Base-by-base conservation (phyloP, 2,888 invertebrate genomes). In the Microchrysa polita region DNA sequence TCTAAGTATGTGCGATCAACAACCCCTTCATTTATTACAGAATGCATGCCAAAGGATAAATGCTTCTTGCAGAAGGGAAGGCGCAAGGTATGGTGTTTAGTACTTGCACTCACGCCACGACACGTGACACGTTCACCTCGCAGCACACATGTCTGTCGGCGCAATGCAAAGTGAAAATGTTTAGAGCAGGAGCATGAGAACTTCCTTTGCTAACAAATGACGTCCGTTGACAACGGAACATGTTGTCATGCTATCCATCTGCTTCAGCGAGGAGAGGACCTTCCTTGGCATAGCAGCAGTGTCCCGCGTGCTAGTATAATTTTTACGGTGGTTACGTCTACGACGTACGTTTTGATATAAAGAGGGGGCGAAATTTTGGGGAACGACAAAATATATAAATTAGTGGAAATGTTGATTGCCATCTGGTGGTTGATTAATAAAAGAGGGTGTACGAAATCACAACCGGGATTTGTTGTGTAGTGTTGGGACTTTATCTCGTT, bases 61-160 rank as follows among this genome's bases (percentile, higher is more conserved):
- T 34, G 42, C 60, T 27, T 20, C 22, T 55, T 7, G 27, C n/a
- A 67, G 55, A 34, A 69, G 55, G 67, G 34, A 22, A 65, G 59
- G 60, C 14, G 60, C 71, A 74, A 74, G 74, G 74, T 74, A 71
- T 63, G 74, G 74, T 74, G 74, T 63, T 63, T 71, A 69, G 67
- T 60, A 61, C 71, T 60, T 71, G 74, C 74, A 71, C 61, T 71
- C 60, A 55, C 53, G 71, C 63, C 74, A 74, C 74, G 74, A 71
- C 74, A 74, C 74, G 74, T 72, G 74, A 74, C 74, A 72, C 72
- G 57, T 74, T 74, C 74, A 60, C 65, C 61, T 72, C 72, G 67
- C 67, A 34, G 7, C 27, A 72, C 74, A 74, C 61, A 74, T 72
- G 74, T 74, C 53, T 65, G 42, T 60, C 65, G 69, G 22, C n/a